Conservation (phyloP, 2,888 invertebrate species). For the Noctua janthina region DNA sequence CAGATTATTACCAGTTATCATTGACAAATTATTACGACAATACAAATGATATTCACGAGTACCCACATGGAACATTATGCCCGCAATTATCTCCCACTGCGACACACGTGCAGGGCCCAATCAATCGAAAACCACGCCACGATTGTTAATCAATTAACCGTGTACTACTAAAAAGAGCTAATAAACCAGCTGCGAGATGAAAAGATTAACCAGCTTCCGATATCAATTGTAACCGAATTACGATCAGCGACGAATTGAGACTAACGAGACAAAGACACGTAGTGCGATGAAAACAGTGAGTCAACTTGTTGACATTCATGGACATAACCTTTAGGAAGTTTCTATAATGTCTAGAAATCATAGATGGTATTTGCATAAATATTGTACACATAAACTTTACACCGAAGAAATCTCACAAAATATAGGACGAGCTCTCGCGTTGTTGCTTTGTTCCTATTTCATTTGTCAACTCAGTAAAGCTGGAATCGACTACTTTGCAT, state of each 20-base stretch:
- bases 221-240: slow-evolving; percentile 63
- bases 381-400: slow-evolving; percentile 5
- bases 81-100: slow-evolving; percentile 41
- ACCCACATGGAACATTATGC: slow-evolving; percentile 15
- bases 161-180: slow-evolving; percentile 58
- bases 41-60: slow-evolving; percentile 7
- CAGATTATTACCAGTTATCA: not conserved
- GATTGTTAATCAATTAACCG: slow-evolving; percentile 66
- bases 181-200: slow-evolving; percentile 57
- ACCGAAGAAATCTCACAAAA: slow-evolving; percentile 27
- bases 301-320: not conserved
- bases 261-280: slow-evolving; percentile 62
- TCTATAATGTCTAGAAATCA: not conserved
- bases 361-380: not conserved
- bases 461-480: slow-evolving; percentile 61
- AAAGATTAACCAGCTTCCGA: slow-evolving; percentile 63
- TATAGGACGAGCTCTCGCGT: slow-evolving; percentile 5
- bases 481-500: slow-evolving; percentile 62
- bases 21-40: not conserved
- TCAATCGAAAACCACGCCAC: slow-evolving; percentile 61
- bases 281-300: slow-evolving; percentile 35
- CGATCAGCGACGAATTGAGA: slow-evolving; percentile 66
- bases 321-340: not conserved
- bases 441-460: slow-evolving; percentile 45
- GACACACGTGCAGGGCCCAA: slow-evolving; percentile 34